phyloP scores from a whole-genome alignment of 2,797 vertebrate genomes.

The Cuniculus paca region DNA sequence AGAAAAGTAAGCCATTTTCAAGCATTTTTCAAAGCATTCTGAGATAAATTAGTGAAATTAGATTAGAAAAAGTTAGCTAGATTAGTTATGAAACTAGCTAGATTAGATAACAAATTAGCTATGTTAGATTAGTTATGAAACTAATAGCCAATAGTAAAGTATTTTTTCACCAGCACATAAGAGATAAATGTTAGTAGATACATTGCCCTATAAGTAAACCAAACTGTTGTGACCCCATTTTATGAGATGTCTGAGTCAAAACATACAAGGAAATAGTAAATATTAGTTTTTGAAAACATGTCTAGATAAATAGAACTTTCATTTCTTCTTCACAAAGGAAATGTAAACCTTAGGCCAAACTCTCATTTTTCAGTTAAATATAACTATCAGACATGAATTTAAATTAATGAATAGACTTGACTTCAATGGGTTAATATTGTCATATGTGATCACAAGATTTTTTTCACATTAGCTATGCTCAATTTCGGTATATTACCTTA shows the following conservation, averaged over 20 bases:
- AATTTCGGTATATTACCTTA: background rate
- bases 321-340: background rate
- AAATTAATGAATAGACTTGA: background rate
- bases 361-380: background rate
- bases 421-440: background rate
- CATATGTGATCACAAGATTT: background rate
- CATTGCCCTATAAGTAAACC: background rate
- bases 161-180: background rate
- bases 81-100: background rate
- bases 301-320: constrained; percentile 17
- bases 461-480: background rate
- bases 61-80: background rate
- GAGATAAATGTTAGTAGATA: background rate
- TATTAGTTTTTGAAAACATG: constrained; percentile 20
- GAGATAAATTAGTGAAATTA: background rate
- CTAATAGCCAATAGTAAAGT: background rate
- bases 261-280: background rate
- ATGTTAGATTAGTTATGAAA: background rate
- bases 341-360: background rate
- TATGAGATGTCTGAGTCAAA: constrained; percentile 45
- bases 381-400: background rate
- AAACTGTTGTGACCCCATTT: background rate
- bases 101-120: background rate
- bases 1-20: background rate
- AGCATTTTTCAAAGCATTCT: background rate